Percentiles rank a stretch among this genome's conserved stretches.
Evolutionary conservation across 2,797 vertebrate species (phyloP).

Genomic region (Sebastes hubbsi): DNA sequence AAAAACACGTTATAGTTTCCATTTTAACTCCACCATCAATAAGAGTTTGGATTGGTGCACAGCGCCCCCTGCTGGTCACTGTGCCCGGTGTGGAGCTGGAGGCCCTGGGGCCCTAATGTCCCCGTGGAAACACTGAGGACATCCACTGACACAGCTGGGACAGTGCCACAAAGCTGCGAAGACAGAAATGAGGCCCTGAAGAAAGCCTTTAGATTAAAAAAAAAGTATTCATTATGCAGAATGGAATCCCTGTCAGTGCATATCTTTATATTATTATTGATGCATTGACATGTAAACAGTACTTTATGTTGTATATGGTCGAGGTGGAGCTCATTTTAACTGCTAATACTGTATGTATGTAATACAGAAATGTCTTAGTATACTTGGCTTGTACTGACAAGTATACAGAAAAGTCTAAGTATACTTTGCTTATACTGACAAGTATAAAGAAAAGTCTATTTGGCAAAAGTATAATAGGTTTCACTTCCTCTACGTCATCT

Average conservation of each 20-base stretch:
- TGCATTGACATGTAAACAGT: background rate
- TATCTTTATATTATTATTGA: no score
- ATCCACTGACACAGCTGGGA: background rate
- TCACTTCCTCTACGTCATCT: no score
- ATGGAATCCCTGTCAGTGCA: background rate
- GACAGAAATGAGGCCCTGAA: background rate
- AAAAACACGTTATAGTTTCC: background rate
- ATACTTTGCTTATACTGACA: no score
- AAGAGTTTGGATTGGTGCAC: slow-evolving; percentile 51
- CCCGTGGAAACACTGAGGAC: slow-evolving; percentile 19
- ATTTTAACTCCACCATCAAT: slow-evolving; percentile 1
- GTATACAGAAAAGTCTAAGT: fast-evolving
- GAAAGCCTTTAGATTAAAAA: no score
- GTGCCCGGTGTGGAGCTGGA: slow-evolving; percentile 20
- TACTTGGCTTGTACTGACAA: no score
- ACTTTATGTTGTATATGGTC: background rate
- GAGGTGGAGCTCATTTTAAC: background rate
- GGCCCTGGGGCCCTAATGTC: slow-evolving; percentile 65
- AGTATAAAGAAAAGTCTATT: no score
- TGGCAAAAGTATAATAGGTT: no score
- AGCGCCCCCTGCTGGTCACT: slow-evolving; percentile 77
- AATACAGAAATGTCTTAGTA: no score
- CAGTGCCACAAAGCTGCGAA: background rate
- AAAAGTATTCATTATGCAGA: background rate
- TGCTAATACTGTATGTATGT: background rate